Percentiles rank a stretch among this genome's conserved stretches.
phyloP scores from a whole-genome alignment of 1,140 invertebrate genomes.

The Cotesia glomerata region DNA sequence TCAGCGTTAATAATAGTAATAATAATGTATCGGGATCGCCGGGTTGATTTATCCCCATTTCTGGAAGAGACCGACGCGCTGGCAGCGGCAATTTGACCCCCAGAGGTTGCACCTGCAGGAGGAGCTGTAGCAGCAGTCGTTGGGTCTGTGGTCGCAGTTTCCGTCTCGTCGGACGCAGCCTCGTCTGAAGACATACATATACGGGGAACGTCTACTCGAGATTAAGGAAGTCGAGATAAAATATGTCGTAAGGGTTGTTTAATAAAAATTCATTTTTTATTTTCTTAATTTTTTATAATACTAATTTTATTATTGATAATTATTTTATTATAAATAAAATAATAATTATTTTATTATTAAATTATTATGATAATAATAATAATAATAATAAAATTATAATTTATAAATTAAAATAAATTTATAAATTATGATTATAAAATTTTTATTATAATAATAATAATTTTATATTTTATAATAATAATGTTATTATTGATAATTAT shows the following conservation, averaged over 20 bases:
- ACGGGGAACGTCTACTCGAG: conserved; percentile 79
- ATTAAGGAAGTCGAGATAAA: conserved; percentile 60
- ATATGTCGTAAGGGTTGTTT: conserved; percentile 41
- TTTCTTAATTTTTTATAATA: background rate
- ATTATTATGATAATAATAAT: too few species aligned
- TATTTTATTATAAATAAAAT: too few species aligned
- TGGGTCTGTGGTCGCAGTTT: conserved; percentile 83
- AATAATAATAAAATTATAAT: too few species aligned
- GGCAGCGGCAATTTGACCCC: conserved; percentile 89
- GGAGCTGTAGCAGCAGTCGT: conserved; percentile 85
- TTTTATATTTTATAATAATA: too few species aligned
- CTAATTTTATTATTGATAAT: too few species aligned
- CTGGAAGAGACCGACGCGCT: conserved; percentile 88
- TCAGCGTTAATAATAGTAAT: background rate
- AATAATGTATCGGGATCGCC: background rate
- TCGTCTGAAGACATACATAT: conserved; percentile 86
- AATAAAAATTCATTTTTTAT: background rate
- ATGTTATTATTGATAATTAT: too few species aligned
- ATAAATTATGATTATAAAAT: too few species aligned
- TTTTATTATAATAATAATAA: too few species aligned
- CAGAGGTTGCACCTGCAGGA: conserved; percentile 89
- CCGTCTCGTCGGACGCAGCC: conserved; percentile 81
- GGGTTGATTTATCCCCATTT: conserved; percentile 77
- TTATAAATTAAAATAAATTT: too few species aligned
- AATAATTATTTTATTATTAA: too few species aligned